Percentiles rank a stretch among this genome's conserved stretches.
phyloP scores from a whole-genome alignment of 2,113 vertebrate species.

The Myrmecophaga tridactyla region DNA sequence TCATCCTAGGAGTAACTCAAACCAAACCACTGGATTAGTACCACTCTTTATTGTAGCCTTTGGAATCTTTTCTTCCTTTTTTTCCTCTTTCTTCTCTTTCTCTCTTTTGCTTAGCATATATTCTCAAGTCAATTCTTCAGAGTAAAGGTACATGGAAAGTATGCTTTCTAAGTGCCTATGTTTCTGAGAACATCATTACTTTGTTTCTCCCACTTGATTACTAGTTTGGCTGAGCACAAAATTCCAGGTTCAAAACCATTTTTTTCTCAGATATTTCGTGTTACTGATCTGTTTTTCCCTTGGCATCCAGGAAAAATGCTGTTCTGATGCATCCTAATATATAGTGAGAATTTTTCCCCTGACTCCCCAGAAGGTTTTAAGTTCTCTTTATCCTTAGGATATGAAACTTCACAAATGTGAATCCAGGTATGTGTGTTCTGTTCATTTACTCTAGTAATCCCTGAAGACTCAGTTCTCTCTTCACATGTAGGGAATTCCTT shows the following conservation, averaged over 20 bases:
- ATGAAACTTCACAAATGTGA: not conserved
- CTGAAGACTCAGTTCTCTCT: not conserved
- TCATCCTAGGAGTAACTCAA: not conserved
- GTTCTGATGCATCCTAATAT: not conserved
- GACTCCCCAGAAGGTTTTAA: not conserved
- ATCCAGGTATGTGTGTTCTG: not conserved
- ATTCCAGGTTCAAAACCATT: not conserved
- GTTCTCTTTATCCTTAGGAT: not conserved
- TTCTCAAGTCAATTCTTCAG: not conserved
- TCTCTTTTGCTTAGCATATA: not conserved
- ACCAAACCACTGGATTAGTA: not conserved
- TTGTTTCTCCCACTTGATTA: not conserved
- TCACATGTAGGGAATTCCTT: not conserved
- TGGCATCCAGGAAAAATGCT: not conserved
- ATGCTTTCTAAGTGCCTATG: not conserved
- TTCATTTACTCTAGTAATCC: not conserved
- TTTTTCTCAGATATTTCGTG: not conserved
- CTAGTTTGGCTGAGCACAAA: not conserved
- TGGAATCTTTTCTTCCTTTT: not conserved
- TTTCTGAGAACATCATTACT: not conserved
- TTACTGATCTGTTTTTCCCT: not conserved
- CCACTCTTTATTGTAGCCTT: not conserved
- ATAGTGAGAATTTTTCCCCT: not conserved
- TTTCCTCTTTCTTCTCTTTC: rapidly evolving
- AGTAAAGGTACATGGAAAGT: not conserved